Conservation (phyloP, 1,140 invertebrate genomes). For the Nasonia giraulti region DNA sequence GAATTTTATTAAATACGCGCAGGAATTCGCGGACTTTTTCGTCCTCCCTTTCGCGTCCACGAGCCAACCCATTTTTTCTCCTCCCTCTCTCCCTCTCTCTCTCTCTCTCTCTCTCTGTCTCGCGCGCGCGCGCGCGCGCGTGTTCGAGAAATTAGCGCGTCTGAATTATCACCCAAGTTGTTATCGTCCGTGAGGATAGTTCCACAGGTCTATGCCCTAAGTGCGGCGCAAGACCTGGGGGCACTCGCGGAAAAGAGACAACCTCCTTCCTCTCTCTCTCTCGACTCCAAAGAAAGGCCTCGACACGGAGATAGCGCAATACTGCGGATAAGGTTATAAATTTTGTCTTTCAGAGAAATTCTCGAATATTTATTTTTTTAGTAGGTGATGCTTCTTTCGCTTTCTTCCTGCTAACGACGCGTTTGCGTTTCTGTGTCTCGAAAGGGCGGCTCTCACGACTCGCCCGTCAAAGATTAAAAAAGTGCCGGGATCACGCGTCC, state of each 20-base stretch:
- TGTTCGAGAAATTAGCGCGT: slow-evolving; percentile 55
- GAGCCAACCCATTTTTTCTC: not conserved
- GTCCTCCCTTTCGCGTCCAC: not conserved
- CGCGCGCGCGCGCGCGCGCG: not conserved
- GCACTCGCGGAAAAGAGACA: slow-evolving; percentile 55
- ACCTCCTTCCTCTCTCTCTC: not conserved
- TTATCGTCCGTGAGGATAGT: slow-evolving; percentile 59
- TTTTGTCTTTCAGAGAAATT: not conserved
- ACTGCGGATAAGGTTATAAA: slow-evolving; percentile 54
- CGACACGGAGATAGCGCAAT: slow-evolving; percentile 52
- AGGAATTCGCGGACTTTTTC: slow-evolving; percentile 9
- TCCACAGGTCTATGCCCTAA: slow-evolving; percentile 35
- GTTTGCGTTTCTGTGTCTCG: slow-evolving; percentile 7
- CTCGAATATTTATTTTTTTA: not conserved
- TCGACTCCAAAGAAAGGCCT: slow-evolving; percentile 41
- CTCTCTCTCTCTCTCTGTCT: not conserved
- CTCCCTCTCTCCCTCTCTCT: no score
- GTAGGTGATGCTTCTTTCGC: not conserved
- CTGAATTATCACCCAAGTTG: slow-evolving; percentile 59
- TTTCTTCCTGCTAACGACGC: not conserved
- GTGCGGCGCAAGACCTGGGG: slow-evolving; percentile 52
- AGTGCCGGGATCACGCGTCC: not conserved
- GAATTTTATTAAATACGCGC: slow-evolving; percentile 35
- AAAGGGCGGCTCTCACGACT: not conserved
- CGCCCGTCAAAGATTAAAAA: slow-evolving; percentile 30